Evolutionary conservation across 2,888 invertebrate genomes (phyloP).

Genomic region (Drosophila kanekoi): DNA sequence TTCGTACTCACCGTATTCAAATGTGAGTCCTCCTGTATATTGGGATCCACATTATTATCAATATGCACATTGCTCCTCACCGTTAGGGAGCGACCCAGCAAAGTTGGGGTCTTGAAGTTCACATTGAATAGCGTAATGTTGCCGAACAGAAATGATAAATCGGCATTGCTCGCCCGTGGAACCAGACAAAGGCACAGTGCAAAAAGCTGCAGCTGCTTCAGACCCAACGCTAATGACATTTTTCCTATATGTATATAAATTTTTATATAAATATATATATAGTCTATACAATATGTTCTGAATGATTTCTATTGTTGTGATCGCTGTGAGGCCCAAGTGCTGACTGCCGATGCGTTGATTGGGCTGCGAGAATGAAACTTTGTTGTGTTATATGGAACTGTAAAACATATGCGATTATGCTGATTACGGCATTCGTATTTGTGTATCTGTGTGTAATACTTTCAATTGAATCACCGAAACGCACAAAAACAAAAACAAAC

Average conservation of each 20-base stretch:
- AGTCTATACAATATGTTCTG: not conserved
- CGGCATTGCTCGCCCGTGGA: slow-evolving; percentile 33
- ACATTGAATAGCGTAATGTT: slow-evolving; percentile 75
- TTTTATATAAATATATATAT: not conserved
- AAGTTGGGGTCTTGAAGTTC: slow-evolving; percentile 53
- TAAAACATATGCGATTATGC: slow-evolving; percentile 26
- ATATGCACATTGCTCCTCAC: slow-evolving; percentile 38
- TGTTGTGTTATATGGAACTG: slow-evolving; percentile 41
- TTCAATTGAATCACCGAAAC: slow-evolving; percentile 64
- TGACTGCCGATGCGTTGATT: slow-evolving; percentile 63
- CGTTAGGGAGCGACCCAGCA: slow-evolving; percentile 46
- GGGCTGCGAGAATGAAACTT: slow-evolving; percentile 63
- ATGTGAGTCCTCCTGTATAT: slow-evolving; percentile 78
- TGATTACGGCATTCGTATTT: slow-evolving; percentile 22
- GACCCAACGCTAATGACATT: slow-evolving; percentile 24
- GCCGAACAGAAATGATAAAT: slow-evolving; percentile 66
- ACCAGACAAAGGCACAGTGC: slow-evolving; percentile 36
- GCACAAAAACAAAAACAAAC: slow-evolving; percentile 17
- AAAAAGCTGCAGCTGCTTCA: slow-evolving; percentile 34
- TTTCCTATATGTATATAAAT: slow-evolving; percentile 6
- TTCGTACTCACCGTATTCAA: slow-evolving; percentile 73
- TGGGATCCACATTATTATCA: slow-evolving; percentile 68
- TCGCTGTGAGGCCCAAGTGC: slow-evolving; percentile 53
- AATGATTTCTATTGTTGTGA: slow-evolving; percentile 31
- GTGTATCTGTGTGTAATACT: slow-evolving; percentile 42